Evolutionary conservation across 2,888 invertebrate species (phyloP).

Genomic region (Eupithecia insigniata): DNA sequence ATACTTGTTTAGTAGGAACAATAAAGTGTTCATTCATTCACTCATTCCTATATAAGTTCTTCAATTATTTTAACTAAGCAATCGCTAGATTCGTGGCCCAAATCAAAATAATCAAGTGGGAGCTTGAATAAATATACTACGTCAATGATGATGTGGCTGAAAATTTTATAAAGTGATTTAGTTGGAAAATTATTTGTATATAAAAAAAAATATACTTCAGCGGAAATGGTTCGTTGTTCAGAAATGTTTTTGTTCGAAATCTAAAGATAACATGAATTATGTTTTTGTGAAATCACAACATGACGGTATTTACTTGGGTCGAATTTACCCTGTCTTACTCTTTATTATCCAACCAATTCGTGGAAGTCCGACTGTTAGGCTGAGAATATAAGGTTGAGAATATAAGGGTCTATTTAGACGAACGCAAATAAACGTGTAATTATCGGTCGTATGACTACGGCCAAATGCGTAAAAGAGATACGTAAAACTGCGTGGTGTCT

Average conservation of each 20-base stretch:
- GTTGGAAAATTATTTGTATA: neutral
- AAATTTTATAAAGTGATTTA: neutral
- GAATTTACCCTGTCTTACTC: slow-evolving; percentile 2
- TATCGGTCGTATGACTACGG: neutral
- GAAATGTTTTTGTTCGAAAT: neutral
- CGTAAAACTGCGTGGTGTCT: neutral
- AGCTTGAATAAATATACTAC: neutral
- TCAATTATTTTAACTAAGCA: neutral
- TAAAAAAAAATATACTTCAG: neutral
- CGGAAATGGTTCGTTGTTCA: neutral
- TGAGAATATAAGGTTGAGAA: neutral
- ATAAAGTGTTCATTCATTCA: no score
- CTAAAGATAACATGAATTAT: neutral
- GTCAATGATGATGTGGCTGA: neutral
- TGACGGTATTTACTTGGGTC: neutral
- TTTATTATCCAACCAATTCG: slow-evolving; percentile 6
- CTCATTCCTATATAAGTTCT: neutral
- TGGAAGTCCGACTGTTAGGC: neutral
- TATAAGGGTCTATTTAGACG: neutral
- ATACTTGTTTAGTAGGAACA: no score
- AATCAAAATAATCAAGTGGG: neutral
- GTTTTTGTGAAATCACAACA: slow-evolving; percentile 6
- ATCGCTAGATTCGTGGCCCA: neutral
- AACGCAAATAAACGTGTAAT: neutral
- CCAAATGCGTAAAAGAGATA: neutral